These are phyloP conservation scores for Latheticus oryzae DNA, from an alignment of 2,888 invertebrate genomes.

Conservation along the genomic window DNA sequence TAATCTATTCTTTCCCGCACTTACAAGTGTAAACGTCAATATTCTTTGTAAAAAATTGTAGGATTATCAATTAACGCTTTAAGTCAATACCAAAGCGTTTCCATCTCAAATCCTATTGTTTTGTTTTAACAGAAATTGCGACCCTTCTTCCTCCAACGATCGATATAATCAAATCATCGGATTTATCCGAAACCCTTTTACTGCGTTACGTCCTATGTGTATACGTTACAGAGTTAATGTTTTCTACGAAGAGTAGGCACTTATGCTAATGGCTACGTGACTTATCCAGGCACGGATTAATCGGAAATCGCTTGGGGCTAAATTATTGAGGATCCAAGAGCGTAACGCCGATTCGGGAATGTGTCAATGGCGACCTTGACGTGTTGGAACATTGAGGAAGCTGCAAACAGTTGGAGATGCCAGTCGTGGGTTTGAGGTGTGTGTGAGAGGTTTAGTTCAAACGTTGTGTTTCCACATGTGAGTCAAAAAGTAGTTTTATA, in stretches of 20 bases:
- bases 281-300: conserved; percentile 25
- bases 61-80: too few relatives aligned
- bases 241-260: conserved; percentile 17
- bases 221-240: conserved; percentile 4
- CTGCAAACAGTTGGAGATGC: conserved; percentile 5
- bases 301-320: conserved; percentile 9
- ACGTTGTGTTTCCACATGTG: too few relatives aligned
- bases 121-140: conserved; percentile 13
- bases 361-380: conserved; percentile 15
- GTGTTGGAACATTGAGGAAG: not conserved
- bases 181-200: conserved; percentile 21
- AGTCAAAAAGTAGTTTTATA: too few relatives aligned
- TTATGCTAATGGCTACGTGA: conserved; percentile 30
- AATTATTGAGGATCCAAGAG: not conserved
- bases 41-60: too few relatives aligned
- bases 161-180: conserved; percentile 32
- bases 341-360: conserved; percentile 2
- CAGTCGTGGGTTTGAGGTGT: conserved; percentile 5
- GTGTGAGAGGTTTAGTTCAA: too few relatives aligned
- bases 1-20: too few relatives aligned
- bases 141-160: conserved; percentile 4
- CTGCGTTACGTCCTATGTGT: conserved; percentile 17
- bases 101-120: conserved; percentile 2
- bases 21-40: too few relatives aligned
- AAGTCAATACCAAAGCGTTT: too few relatives aligned